phyloP scores from a whole-genome alignment of 2,888 invertebrate species.

The Sphaeridia pumilis region DNA sequence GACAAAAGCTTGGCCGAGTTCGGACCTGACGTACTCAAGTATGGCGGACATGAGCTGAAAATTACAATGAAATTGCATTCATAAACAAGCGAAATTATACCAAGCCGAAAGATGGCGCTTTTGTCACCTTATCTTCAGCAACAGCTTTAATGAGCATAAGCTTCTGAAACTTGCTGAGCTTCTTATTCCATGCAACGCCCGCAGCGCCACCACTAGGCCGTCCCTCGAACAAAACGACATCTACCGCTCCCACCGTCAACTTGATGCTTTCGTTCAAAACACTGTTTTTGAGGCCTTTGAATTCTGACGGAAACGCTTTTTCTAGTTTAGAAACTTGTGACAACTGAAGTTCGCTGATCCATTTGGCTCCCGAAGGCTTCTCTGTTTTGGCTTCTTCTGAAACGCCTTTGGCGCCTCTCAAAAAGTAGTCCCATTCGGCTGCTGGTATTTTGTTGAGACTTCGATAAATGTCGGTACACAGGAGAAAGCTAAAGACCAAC shows the following conservation, averaged over 20 bases:
- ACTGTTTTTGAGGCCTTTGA: constrained; percentile 15
- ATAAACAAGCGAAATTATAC: too few species aligned
- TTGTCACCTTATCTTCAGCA: constrained; percentile 61
- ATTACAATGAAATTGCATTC: too few species aligned
- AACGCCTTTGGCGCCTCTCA: constrained; percentile 48
- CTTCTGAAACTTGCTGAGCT: constrained; percentile 61
- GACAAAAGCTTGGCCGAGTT: constrained; percentile 65
- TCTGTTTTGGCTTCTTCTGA: constrained; percentile 5
- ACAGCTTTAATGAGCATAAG: constrained; percentile 64
- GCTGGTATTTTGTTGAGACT: constrained; percentile 50
- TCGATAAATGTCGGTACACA: constrained; percentile 62
- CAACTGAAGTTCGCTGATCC: constrained; percentile 24
- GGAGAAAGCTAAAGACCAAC: constrained; percentile 72
- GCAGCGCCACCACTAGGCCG: neutral
- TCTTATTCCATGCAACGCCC: constrained; percentile 50
- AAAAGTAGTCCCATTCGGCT: constrained; percentile 63
- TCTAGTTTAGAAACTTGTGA: constrained; percentile 23
- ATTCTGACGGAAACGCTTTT: constrained; percentile 16
- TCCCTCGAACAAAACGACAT: constrained; percentile 14
- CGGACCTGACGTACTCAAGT: constrained; percentile 62
- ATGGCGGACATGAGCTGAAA: constrained; percentile 60
- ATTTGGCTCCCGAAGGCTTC: constrained; percentile 16
- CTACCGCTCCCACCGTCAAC: constrained; percentile 20
- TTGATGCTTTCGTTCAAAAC: constrained; percentile 11
- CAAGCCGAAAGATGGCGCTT: too few species aligned